Conservation (phyloP, 35 echinoderm and acorn worm species). For the Hemicentrotus pulcherrimus region DNA sequence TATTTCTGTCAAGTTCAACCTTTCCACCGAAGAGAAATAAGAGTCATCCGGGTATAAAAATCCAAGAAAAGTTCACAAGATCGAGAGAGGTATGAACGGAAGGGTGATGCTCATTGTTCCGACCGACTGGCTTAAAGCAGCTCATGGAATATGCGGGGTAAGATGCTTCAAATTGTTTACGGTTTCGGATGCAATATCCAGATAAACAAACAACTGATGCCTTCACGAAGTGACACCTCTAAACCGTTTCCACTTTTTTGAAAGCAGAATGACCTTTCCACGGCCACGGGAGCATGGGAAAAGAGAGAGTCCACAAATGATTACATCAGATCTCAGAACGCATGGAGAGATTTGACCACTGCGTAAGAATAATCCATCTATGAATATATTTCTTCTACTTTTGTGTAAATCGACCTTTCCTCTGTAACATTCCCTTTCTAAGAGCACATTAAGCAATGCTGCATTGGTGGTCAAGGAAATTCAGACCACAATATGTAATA, state of each 20-base stretch:
- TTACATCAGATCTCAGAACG: background rate
- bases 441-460: background rate
- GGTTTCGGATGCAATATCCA: background rate
- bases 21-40: background rate
- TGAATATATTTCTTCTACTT: background rate
- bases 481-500: background rate
- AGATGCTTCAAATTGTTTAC: background rate
- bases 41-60: conserved; percentile 3
- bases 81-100: background rate
- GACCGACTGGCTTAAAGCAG: background rate
- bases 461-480: background rate
- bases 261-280: background rate
- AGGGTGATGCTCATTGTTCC: background rate
- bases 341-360: background rate
- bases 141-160: background rate
- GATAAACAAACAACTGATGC: background rate
- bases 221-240: background rate
- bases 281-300: background rate
- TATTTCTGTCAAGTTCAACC: background rate
- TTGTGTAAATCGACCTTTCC: background rate
- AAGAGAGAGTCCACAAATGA: background rate
- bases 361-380: background rate
- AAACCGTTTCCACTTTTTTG: background rate
- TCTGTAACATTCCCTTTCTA: background rate
- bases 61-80: conserved; percentile 16